Base-by-base conservation (phyloP, 2,797 vertebrate genomes). In the Gallinago stenura region DNA sequence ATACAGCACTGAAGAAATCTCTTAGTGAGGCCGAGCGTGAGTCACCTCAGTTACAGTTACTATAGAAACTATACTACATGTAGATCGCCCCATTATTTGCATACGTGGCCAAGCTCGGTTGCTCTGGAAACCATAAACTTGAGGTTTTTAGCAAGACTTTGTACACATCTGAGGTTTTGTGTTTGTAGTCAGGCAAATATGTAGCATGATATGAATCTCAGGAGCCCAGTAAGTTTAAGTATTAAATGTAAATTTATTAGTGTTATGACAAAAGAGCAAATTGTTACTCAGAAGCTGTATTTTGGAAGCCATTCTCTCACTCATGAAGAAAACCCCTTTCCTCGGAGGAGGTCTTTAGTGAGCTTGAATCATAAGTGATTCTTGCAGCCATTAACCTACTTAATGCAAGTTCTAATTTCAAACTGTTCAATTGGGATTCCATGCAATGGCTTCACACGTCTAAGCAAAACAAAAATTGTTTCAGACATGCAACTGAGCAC, bases 61-160 rank as follows among this genome's bases (percentile, higher is more conserved):
- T 93, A 97, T 96, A 93, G 95, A 90, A 96, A 97, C 95, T 35
- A 89, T 89, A 95, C 71, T 93, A 71, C 19, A 8, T 76, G 83
- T 70, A 71, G 64, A 68, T 33, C 65, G 86, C 86, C 85, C 75
- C 26, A 53, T 39, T 58, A 20, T 46, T 57, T 64, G 65, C 43
- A 26, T 50, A 11, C 16, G 72, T 91, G 82, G 72, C 83, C 91
- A 95, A 92, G 81, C 21, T 28, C 64, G 31, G 96, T 97, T 97
- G 88, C 96, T 97, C 71, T 75, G 93, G 96, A 93, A 96, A 97
- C 96, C 53, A 50, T 80, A 93, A 92, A 93, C 92, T 93, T 61
- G 45, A 93, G 62, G 54, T 51, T 87, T 15, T 90, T 71, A 31
- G 53, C 0, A 0, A 91, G 78, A 79, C 72, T 85, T 83, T 89